Conservation (phyloP, 2,113 vertebrate species). For the Loxodonta africana region DNA sequence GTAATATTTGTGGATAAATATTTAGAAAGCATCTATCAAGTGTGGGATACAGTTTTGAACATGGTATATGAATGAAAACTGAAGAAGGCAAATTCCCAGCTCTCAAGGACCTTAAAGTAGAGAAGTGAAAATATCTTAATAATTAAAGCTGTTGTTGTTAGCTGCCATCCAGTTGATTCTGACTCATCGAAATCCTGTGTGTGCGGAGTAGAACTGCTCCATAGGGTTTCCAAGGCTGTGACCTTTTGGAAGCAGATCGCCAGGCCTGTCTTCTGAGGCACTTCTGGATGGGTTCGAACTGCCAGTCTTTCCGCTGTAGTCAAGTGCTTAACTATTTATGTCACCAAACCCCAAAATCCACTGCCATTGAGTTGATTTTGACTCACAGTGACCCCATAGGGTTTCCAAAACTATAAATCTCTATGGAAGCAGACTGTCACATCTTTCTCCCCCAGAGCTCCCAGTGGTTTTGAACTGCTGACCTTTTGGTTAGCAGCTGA, state of each 20-base stretch:
- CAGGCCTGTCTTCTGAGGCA: background rate
- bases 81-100: constrained; percentile 20
- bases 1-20: background rate
- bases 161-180: background rate
- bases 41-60: background rate
- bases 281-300: background rate
- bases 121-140: background rate
- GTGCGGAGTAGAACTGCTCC: background rate
- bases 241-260: background rate
- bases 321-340: background rate
- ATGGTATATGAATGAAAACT: background rate
- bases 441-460: too few species aligned
- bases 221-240: background rate
- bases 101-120: background rate
- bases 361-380: too few species aligned
- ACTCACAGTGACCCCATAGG: too few species aligned
- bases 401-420: too few species aligned
- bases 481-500: too few species aligned
- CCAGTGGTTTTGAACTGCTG: too few species aligned
- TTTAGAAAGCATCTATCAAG: background rate
- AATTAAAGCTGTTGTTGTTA: background rate
- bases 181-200: background rate
- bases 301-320: background rate
- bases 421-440: too few species aligned
- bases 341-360: too few species aligned